Evolutionary conservation across 2,113 vertebrate genomes (phyloP), one percentile per base, ranked within the genome.

Genomic region (Lepus europaeus): DNA sequence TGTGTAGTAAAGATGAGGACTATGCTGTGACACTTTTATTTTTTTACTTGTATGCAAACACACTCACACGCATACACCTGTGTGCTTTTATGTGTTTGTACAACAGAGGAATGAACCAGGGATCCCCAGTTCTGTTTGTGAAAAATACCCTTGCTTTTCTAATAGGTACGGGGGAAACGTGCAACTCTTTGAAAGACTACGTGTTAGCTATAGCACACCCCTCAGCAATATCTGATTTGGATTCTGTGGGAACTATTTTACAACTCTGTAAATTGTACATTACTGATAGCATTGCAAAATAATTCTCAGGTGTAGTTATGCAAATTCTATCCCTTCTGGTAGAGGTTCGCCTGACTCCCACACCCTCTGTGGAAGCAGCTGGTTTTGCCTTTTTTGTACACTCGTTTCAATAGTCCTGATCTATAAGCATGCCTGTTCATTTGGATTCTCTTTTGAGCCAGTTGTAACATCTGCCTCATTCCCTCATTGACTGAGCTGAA

Each of bases 81-180:
- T 17, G 2, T 33, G 33, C 69, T 11, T 87, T 64, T 72, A 8
- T n/a, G 13, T 61, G 31, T 53, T 22, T 64, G 27, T 1, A 53
- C 36, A n/a, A 14, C 51, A 77, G 45, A 17, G 10, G 56, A 94
- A 76, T 17, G 12, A 45, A 17, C 13, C 49, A 31, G 63, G 36
- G 33, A 63, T 45, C 36, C 36, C 5, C 66, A 22, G 16, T 63
- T 86, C 81, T 49, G 25, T 61, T 45, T 85, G 39, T 78, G 59
- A 89, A 78, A 61, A 2, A 4, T 45, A 12, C 12, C 87, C 91
- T 83, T 61, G 74, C 79, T 93, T 89, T 91, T 79, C 49, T 72
- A 22, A 29, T 1, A 66, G 4, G 27, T 64, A 0, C 4, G 56
- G 25, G 23, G 2, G 76, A 56, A 95, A 9, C 16, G 7, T 56